These are phyloP conservation scores for Microchirus variegatus DNA, from an alignment of 2,797 vertebrate genomes.

Conservation along the genomic window DNA sequence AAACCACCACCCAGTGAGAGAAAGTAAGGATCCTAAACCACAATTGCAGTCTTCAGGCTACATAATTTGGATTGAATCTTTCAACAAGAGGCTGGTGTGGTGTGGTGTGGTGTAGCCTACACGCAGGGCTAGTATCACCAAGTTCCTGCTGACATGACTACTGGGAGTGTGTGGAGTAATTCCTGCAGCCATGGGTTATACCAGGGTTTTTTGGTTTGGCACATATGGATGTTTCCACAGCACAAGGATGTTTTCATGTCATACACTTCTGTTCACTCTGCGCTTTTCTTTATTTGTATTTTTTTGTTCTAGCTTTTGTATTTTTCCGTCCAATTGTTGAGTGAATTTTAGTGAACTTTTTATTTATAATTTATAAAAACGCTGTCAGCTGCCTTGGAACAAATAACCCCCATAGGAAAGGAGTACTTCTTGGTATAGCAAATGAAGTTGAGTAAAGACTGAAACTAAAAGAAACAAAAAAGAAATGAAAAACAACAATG, in stretches of 20 bases:
- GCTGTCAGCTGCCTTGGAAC: constrained; percentile 1
- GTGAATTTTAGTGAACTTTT: constrained; percentile 18
- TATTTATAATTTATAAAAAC: constrained; percentile 7
- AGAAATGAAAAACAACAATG: too few species aligned
- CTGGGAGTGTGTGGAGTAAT: constrained; percentile 63
- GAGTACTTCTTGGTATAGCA: too few species aligned
- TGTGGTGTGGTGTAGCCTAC: constrained; percentile 40
- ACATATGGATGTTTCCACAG: constrained; percentile 47
- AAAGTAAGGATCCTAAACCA: constrained; percentile 63
- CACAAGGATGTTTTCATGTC: constrained; percentile 51
- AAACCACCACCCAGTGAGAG: constrained; percentile 40
- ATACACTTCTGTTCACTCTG: constrained; percentile 39
- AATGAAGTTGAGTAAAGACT: too few species aligned
- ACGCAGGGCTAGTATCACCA: constrained; percentile 51
- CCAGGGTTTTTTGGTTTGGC: constrained; percentile 76
- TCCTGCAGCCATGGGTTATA: constrained; percentile 64
- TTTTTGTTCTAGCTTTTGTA: constrained; percentile 8
- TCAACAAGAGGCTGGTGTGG: constrained; percentile 75
- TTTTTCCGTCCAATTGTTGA: constrained; percentile 29
- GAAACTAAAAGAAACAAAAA: too few species aligned
- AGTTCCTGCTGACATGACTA: constrained; percentile 66
- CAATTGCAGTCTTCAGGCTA: constrained; percentile 70
- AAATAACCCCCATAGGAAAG: background rate
- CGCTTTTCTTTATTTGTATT: constrained; percentile 10
- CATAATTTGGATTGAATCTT: constrained; percentile 68